Conservation (phyloP, 2,113 vertebrate genomes). For the Alethe castanea region DNA sequence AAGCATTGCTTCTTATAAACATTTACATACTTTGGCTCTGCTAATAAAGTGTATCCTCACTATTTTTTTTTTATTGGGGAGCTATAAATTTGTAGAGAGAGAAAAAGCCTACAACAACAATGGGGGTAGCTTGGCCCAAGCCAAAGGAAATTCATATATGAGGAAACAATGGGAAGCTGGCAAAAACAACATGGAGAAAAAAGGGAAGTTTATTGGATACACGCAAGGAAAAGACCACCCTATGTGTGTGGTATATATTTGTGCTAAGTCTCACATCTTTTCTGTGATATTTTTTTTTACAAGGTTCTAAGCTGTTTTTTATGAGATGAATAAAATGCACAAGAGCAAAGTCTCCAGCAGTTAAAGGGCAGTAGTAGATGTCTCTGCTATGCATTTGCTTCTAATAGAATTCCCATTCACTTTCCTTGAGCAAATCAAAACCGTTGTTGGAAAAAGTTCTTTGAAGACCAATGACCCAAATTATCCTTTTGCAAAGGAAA, state of each 20-base stretch:
- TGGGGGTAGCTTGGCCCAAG: neutral
- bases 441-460: neutral
- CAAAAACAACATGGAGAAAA: neutral
- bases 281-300: conserved; percentile 43
- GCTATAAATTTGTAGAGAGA: neutral
- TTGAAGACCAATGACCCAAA: conserved; percentile 32
- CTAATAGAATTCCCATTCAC: conserved; percentile 53
- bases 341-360: conserved; percentile 43
- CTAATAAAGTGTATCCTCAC: neutral
- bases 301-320: conserved; percentile 65
- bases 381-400: conserved; percentile 46
- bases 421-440: conserved; percentile 32
- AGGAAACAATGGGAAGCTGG: conserved; percentile 8
- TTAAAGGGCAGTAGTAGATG: conserved; percentile 34
- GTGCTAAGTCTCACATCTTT: conserved; percentile 51
- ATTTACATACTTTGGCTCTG: conserved; percentile 19
- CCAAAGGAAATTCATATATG: conserved; percentile 13
- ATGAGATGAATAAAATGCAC: conserved; percentile 60
- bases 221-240: neutral
- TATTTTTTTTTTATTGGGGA: neutral
- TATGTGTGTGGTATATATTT: conserved; percentile 22
- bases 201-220: neutral
- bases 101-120: neutral
- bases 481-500: conserved; percentile 27
- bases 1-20: neutral